Evolutionary conservation across 2,888 invertebrate genomes (phyloP), one percentile per base, ranked within the genome.

Genomic region (Philopedon plagiatum): DNA sequence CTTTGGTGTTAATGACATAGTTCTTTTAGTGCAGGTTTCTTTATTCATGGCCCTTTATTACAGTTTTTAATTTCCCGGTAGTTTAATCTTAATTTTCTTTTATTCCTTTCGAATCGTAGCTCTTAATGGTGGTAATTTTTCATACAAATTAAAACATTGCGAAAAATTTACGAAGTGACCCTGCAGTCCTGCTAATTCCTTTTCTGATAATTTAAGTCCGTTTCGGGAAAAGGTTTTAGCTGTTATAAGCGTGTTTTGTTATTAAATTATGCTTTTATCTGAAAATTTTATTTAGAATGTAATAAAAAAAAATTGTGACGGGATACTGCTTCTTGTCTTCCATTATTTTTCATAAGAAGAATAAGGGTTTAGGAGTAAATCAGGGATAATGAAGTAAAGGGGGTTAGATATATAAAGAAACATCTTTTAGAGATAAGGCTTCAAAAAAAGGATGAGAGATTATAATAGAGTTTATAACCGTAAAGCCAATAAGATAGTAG

Each of bases 111-210:
- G 5, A 39, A 39, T 39, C 7, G 7, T 26, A 26, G 7, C 39
- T n/a, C 15, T 39, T 39, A 15, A 39, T 15, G 39, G 15, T 15
- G 39, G 15, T 39, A 5, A 39, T 39, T 39, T 34, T 39, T 37
- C 57, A 37, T 1, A 21, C 8, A 34, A 37, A 37, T 37, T 18
- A 57, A 57, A 32, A 57, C 57, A 19, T 37, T 37, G 37, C 57
- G 37, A 37, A 37, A 57, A 57, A 37, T 37, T 57, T 18, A 19
- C 19, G 19, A 57, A 57, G 34, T 9, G 11, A 4, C 19, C 57
- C 37, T 9, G 18, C 19, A 57, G 18, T 19, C 18, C 21, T 8
- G 37, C 37, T 57, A 37, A 37, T 57, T 57, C 18, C 18, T 34
- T n/a, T 21, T 21, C 15, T 18, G 37, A 37, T 57, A 37, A 21